These are phyloP conservation scores for Sinocyclocheilus maitianheensis DNA, from an alignment of 2,113 vertebrate species.

Conservation along the genomic window DNA sequence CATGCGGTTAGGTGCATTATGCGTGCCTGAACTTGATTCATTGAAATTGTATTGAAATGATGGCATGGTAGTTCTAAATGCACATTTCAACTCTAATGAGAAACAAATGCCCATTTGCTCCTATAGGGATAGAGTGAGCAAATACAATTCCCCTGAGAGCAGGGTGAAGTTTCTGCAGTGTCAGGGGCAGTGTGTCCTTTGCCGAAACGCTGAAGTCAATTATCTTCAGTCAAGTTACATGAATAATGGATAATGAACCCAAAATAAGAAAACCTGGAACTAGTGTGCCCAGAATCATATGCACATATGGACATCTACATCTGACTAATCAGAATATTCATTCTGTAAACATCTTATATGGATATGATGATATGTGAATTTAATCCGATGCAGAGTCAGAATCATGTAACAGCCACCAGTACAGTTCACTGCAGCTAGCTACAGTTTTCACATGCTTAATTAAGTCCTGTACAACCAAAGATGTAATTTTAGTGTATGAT, in stretches of 20 bases:
- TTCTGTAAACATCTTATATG: background rate
- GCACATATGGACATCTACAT: background rate
- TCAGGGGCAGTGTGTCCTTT: slow-evolving; percentile 48
- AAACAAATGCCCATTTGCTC: slow-evolving; percentile 49
- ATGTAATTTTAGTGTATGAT: background rate
- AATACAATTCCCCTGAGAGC: slow-evolving; percentile 22
- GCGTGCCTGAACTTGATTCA: slow-evolving; percentile 36
- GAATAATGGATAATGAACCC: slow-evolving; percentile 48
- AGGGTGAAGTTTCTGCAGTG: slow-evolving; percentile 24
- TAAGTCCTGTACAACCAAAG: background rate
- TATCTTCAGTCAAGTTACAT: slow-evolving; percentile 54
- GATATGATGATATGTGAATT: background rate
- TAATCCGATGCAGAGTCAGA: background rate
- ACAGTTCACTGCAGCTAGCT: background rate
- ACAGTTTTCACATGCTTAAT: background rate
- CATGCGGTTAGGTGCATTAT: slow-evolving; percentile 46
- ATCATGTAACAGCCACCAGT: background rate
- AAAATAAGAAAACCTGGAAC: slow-evolving; percentile 52
- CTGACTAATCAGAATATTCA: background rate
- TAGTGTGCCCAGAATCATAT: slow-evolving; percentile 10
- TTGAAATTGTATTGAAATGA: slow-evolving; percentile 40
- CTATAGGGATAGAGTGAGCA: slow-evolving; percentile 19
- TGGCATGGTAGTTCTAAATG: slow-evolving; percentile 42
- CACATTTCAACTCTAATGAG: slow-evolving; percentile 45
- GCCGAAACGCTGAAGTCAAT: slow-evolving; percentile 53